Percentiles rank a stretch among this genome's conserved stretches.
phyloP scores from a whole-genome alignment of 2,113 vertebrate genomes.

The Nyctereutes procyonoides region DNA sequence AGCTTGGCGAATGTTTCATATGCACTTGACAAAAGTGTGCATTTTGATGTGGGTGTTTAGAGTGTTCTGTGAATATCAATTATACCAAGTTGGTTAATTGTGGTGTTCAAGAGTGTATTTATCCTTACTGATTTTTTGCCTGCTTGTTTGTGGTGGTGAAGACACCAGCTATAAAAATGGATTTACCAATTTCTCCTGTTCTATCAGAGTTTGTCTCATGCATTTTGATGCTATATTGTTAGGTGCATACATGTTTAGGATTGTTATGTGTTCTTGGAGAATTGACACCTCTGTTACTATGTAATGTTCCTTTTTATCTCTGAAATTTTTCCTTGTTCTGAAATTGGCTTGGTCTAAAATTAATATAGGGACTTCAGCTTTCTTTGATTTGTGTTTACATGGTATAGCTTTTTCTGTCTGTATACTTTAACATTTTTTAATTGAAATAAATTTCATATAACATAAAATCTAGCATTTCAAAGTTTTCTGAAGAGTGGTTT shows the following conservation, averaged over 20 bases:
- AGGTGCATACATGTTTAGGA: background rate
- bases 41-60: background rate
- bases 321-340: conserved; percentile 7
- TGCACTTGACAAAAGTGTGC: background rate
- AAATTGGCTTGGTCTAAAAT: background rate
- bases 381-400: background rate
- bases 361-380: background rate
- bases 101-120: background rate
- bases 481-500: background rate
- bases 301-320: background rate
- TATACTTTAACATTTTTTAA: conserved; percentile 1
- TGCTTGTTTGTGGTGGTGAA: background rate
- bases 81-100: background rate
- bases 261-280: background rate
- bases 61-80: background rate
- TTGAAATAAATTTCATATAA: background rate
- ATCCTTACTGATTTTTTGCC: background rate
- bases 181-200: background rate
- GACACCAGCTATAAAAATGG: background rate
- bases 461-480: background rate
- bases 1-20: background rate
- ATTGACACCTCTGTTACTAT: background rate
- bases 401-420: background rate
- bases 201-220: background rate
- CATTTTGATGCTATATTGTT: background rate